Percentiles rank a stretch among this genome's conserved stretches.
These are phyloP conservation scores for Nemopilema nomurai DNA, from an alignment of 30 jellyfish, hydroid and myxozoan species.

Conservation along the genomic window DNA sequence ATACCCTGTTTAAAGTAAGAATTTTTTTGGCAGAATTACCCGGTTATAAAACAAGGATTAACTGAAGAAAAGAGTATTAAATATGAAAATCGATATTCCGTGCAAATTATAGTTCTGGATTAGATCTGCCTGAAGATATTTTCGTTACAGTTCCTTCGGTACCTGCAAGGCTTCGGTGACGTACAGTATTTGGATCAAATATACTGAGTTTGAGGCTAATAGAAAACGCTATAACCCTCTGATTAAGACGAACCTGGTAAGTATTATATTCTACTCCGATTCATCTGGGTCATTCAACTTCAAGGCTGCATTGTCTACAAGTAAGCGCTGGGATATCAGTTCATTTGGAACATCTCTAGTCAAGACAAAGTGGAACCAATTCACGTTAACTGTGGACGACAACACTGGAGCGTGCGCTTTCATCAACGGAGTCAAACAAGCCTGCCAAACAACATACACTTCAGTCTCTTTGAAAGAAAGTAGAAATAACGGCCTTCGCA, in stretches of 20 bases:
- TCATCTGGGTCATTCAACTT: neutral
- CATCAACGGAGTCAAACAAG: conserved; percentile 19
- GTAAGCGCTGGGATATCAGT: neutral
- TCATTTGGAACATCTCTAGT: neutral
- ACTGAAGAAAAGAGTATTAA: neutral
- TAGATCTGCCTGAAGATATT: neutral
- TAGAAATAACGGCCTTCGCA: neutral
- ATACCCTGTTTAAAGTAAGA: conserved; percentile 25
- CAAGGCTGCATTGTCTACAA: neutral
- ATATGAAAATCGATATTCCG: neutral
- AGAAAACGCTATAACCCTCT: neutral
- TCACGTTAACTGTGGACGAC: conserved; percentile 26
- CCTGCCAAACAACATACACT: neutral
- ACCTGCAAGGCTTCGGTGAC: conserved; percentile 12
- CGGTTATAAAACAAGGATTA: too few relatives aligned
- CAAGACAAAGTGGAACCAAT: conserved; percentile 26
- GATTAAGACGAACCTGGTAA: neutral
- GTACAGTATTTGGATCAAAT: conserved; percentile 26
- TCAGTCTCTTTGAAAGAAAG: neutral
- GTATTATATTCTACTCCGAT: neutral
- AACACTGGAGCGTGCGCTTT: neutral
- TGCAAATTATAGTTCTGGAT: too few relatives aligned
- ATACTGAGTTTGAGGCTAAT: neutral
- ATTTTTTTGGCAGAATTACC: too few relatives aligned
- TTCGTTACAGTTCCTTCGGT: conserved; percentile 8